Conservation (phyloP, 2,888 invertebrate species). For the Antheraea assamensis region DNA sequence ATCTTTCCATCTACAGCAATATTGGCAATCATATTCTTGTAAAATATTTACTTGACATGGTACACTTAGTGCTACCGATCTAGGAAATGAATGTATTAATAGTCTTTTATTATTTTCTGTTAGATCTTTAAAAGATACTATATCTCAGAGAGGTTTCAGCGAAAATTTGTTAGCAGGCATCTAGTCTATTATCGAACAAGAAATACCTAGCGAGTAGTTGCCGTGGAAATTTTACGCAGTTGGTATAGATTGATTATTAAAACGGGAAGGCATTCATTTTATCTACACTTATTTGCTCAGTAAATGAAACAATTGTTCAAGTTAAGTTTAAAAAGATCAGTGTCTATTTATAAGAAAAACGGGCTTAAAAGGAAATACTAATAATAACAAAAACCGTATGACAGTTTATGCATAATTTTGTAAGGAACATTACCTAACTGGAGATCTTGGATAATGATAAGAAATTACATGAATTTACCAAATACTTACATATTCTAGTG, state of each 20-base stretch:
- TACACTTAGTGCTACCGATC: too few species aligned
- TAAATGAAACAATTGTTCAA: neutral
- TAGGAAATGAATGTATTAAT: too few species aligned
- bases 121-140: neutral
- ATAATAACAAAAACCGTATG: too few species aligned
- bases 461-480: neutral
- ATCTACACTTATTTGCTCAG: neutral
- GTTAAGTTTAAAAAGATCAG: too few species aligned
- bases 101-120: too few species aligned
- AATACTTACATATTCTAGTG: constrained; percentile 16
- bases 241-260: too few species aligned
- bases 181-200: neutral
- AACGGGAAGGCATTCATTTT: too few species aligned
- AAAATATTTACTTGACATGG: neutral
- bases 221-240: neutral
- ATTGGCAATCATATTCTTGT: neutral
- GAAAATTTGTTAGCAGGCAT: too few species aligned
- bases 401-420: too few species aligned
- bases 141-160: neutral
- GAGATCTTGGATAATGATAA: neutral
- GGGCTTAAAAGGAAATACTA: too few species aligned
- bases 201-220: neutral
- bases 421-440: neutral
- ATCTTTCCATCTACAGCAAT: neutral
- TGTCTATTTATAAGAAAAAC: too few species aligned